These are phyloP conservation scores for Galaxias olidus DNA, from an alignment of 2,797 vertebrate species.

Conservation along the genomic window DNA sequence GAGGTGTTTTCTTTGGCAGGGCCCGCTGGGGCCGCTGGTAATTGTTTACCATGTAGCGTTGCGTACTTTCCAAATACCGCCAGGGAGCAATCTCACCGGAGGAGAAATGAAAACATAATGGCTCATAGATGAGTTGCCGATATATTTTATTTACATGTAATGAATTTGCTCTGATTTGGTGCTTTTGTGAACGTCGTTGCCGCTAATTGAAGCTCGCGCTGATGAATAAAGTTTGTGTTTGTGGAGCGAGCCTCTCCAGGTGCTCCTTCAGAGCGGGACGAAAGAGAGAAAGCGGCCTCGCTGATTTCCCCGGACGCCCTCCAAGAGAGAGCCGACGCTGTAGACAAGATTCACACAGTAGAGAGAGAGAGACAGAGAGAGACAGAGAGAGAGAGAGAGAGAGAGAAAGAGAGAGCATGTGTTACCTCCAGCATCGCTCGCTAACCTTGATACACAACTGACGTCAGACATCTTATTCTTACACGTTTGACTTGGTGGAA, in stretches of 20 bases:
- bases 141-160: constrained; percentile 56
- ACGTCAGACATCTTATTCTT: too few relatives aligned
- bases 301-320: constrained; percentile 30
- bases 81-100: constrained; percentile 29
- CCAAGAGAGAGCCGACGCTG: too few relatives aligned
- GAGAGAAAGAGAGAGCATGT: too few relatives aligned
- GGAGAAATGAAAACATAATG: constrained; percentile 48
- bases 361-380: too few relatives aligned
- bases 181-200: constrained; percentile 25
- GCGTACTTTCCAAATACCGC: constrained; percentile 41
- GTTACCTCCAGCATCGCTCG: too few relatives aligned
- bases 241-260: constrained; percentile 5
- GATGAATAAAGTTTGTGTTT: constrained; percentile 54
- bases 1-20: background rate
- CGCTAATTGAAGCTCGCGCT: constrained; percentile 48
- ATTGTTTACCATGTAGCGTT: constrained; percentile 47
- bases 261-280: constrained; percentile 5
- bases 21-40: constrained; percentile 33
- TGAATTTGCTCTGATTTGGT: constrained; percentile 51
- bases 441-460: too few relatives aligned
- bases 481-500: too few relatives aligned
- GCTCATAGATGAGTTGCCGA: constrained; percentile 45
- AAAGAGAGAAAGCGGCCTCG: constrained; percentile 13
- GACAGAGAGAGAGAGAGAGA: too few relatives aligned
- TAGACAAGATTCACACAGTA: background rate